These are phyloP conservation scores for Aphidius colemani DNA, from an alignment of 2,888 invertebrate species.

Conservation along the genomic window DNA sequence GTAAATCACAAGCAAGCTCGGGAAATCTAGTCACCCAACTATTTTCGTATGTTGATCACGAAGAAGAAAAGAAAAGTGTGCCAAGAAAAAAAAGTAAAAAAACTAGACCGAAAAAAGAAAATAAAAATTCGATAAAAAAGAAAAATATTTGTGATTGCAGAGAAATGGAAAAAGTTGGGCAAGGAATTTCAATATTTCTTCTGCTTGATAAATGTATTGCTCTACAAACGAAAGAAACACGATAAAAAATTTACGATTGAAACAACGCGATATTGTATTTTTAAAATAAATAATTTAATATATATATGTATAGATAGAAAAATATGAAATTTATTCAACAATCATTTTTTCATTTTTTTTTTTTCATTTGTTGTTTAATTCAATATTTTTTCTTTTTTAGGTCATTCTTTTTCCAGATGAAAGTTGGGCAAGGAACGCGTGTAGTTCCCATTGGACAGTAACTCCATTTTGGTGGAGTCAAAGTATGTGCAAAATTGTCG, in stretches of 20 bases:
- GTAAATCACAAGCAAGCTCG: too few relatives aligned
- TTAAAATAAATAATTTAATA: too few relatives aligned
- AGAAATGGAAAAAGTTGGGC: constrained; percentile 27
- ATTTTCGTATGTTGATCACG: too few relatives aligned
- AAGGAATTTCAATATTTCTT: constrained; percentile 22
- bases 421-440: constrained; percentile 86
- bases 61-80: too few relatives aligned
- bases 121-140: too few relatives aligned
- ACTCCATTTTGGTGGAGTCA: constrained; percentile 87
- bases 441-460: constrained; percentile 84
- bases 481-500: constrained; percentile 81
- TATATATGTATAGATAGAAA: too few relatives aligned
- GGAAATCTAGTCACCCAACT: too few relatives aligned
- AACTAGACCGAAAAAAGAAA: too few relatives aligned
- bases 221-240: background rate
- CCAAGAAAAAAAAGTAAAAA: too few relatives aligned
- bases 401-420: constrained; percentile 86
- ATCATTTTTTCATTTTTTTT: background rate
- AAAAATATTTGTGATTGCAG: background rate
- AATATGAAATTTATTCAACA: too few relatives aligned
- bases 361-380: constrained; percentile 3
- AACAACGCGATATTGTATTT: background rate
- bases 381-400: constrained; percentile 58
- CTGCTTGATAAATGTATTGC: background rate
- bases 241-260: constrained; percentile 1